Percentiles rank a stretch among this genome's conserved stretches.
Evolutionary conservation across 2,113 vertebrate genomes (phyloP).

Genomic region (Dinomys branickii): DNA sequence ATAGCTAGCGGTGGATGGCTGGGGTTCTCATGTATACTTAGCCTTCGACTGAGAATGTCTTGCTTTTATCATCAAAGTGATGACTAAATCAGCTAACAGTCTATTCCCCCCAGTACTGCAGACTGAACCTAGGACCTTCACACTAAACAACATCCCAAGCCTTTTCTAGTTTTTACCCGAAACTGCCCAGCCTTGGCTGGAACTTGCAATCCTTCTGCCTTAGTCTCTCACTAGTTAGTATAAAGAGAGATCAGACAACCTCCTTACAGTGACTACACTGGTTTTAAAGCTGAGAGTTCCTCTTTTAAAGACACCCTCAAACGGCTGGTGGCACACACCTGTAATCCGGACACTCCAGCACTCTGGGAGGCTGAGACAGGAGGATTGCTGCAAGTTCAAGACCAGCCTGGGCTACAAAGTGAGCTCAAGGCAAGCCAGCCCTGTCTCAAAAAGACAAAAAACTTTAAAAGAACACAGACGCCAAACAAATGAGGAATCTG

Average conservation of each 20-base stretch:
- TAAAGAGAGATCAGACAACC: not conserved
- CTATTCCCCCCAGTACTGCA: not conserved
- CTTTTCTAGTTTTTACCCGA: not conserved
- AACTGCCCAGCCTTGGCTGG: not conserved
- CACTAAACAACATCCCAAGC: not conserved
- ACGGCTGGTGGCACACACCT: no score
- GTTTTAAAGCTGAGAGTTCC: conserved; percentile 12
- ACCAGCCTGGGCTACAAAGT: no score
- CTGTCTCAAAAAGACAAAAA: no score
- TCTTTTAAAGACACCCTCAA: not conserved
- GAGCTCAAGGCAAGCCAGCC: no score
- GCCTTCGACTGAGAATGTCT: not conserved
- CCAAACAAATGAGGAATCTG: not conserved
- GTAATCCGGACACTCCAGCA: no score
- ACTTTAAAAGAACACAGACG: no score
- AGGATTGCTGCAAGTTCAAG: no score
- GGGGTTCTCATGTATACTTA: not conserved
- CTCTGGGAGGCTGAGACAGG: no score
- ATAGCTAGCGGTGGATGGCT: not conserved
- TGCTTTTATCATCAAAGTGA: not conserved
- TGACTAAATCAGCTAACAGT: not conserved
- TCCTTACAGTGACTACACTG: not conserved
- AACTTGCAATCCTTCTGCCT: not conserved
- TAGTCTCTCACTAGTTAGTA: not conserved
- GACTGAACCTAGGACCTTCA: not conserved